phyloP scores from a whole-genome alignment of 2,797 vertebrate species.

The Nannoperca obscura region DNA sequence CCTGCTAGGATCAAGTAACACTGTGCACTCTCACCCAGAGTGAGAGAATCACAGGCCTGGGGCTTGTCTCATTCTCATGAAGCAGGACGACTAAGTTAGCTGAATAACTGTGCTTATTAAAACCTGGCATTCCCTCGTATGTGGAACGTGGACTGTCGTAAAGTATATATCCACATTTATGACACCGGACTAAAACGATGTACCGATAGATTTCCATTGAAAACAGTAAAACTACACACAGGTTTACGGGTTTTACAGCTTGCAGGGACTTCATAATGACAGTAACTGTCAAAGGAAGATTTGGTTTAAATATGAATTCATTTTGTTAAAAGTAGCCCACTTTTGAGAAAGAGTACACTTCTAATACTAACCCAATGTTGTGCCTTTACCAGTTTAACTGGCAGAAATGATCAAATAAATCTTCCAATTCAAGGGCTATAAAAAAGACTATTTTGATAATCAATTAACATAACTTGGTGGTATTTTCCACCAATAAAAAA shows the following conservation, averaged over 20 bases:
- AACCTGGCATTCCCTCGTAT: slow-evolving; percentile 1
- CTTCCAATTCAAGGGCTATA: neutral
- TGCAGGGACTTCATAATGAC: neutral
- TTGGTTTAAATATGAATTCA: neutral
- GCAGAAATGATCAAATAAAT: neutral
- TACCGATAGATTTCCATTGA: neutral
- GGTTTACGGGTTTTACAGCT: neutral
- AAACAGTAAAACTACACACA: neutral
- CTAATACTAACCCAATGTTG: no score
- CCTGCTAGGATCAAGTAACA: slow-evolving; percentile 72
- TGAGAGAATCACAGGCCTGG: slow-evolving; percentile 20
- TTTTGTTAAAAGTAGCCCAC: neutral
- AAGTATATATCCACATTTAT: slow-evolving; percentile 4
- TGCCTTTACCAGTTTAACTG: neutral
- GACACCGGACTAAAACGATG: neutral
- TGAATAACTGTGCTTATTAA: slow-evolving; percentile 22
- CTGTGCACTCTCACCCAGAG: slow-evolving; percentile 73
- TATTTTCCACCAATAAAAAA: neutral
- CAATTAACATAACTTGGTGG: neutral
- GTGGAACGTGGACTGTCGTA: neutral
- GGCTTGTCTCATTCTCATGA: slow-evolving; percentile 9
- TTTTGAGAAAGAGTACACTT: neutral
- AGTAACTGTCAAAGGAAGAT: neutral
- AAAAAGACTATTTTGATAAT: neutral
- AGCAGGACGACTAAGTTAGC: slow-evolving; percentile 16